Percentiles rank a stretch among this genome's conserved stretches.
Conservation (phyloP, 2,888 invertebrate species). For the Aradus depressus region DNA sequence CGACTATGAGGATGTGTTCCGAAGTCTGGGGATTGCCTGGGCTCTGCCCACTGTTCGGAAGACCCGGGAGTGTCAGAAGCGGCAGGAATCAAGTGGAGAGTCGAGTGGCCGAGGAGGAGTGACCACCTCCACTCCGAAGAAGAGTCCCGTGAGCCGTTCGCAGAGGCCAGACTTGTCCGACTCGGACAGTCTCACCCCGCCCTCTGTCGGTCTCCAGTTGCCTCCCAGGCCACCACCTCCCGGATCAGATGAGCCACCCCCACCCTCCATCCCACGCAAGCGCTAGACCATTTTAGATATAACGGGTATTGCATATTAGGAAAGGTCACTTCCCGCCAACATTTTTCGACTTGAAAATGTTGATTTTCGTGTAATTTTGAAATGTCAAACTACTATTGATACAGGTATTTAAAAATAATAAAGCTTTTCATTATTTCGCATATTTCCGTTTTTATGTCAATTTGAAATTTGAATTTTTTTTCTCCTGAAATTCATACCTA, state of each 20-base stretch:
- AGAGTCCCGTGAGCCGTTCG: not conserved
- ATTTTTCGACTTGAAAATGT: not conserved
- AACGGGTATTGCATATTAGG: too few species aligned
- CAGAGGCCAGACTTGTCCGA: not conserved
- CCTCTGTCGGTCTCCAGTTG: slow-evolving; percentile 10
- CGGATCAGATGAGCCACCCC: too few species aligned
- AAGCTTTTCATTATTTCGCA: too few species aligned
- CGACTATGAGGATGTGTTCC: slow-evolving; percentile 24
- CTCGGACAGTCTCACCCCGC: slow-evolving; percentile 17
- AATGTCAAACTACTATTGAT: not conserved
- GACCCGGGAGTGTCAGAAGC: not conserved
- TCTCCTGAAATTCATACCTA: too few species aligned
- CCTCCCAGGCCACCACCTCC: too few species aligned
- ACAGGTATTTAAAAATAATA: too few species aligned
- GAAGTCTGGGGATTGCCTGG: slow-evolving; percentile 24
- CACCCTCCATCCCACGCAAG: too few species aligned
- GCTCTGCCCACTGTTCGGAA: slow-evolving; percentile 21
- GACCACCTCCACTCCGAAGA: slow-evolving; percentile 20
- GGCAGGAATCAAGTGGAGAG: slow-evolving; percentile 2
- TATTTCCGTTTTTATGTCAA: too few species aligned
- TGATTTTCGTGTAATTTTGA: not conserved
- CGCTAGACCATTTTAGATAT: too few species aligned
- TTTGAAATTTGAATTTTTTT: too few species aligned
- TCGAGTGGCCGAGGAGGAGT: slow-evolving; percentile 5
- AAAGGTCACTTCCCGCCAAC: too few species aligned